Percentiles rank a stretch among this genome's conserved stretches.
phyloP scores from a whole-genome alignment of 2,113 vertebrate species.

The Corvus cornix region DNA sequence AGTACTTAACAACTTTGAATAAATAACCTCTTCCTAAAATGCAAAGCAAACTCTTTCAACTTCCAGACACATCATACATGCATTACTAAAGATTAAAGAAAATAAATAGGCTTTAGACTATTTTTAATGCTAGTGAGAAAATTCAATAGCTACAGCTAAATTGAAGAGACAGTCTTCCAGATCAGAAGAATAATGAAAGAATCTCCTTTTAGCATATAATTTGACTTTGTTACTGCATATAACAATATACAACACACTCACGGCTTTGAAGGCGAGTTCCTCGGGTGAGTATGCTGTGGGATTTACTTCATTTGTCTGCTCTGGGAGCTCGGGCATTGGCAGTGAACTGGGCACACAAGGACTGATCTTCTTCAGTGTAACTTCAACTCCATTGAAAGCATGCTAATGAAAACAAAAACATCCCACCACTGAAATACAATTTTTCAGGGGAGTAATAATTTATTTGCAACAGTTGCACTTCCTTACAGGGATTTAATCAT shows the following conservation, averaged over 20 bases:
- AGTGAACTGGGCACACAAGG: neutral
- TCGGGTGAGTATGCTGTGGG: neutral
- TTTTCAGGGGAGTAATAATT: neutral
- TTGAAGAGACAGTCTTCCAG: neutral
- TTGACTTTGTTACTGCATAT: neutral
- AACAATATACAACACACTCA: constrained; percentile 4
- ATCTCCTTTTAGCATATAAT: neutral
- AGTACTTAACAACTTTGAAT: neutral
- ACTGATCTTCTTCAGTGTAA: constrained; percentile 20
- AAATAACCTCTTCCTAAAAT: neutral
- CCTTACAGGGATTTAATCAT: neutral
- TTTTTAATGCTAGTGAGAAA: neutral
- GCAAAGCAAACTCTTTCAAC: neutral
- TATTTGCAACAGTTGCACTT: neutral
- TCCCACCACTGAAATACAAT: neutral
- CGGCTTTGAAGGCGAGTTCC: neutral
- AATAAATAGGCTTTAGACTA: neutral
- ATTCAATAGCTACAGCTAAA: neutral
- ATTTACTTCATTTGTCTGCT: neutral
- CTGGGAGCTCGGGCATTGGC: neutral
- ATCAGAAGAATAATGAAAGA: neutral
- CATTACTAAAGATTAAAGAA: neutral
- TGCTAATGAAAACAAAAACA: constrained; percentile 42
- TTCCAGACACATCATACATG: neutral
- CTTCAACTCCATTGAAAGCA: constrained; percentile 40